phyloP scores from a whole-genome alignment of 2,113 vertebrate genomes.

The Scytalopus superciliaris region DNA sequence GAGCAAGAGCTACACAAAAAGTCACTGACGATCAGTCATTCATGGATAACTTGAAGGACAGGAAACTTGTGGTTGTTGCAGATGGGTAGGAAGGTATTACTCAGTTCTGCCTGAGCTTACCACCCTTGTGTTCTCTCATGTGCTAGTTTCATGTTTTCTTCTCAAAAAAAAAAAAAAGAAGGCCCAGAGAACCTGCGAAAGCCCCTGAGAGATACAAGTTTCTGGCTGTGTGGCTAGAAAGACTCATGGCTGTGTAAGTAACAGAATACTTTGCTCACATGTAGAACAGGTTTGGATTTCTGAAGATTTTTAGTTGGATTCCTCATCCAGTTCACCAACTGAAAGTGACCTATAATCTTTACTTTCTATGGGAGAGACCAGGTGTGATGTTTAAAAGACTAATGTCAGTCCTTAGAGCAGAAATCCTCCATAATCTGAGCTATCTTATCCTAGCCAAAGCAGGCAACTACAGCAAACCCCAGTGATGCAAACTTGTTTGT shows the following conservation, averaged over 20 bases:
- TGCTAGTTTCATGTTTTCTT: neutral
- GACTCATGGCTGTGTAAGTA: neutral
- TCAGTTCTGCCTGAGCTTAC: neutral
- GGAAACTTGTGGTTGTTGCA: neutral
- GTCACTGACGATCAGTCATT: neutral
- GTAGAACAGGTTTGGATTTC: neutral
- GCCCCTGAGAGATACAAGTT: neutral
- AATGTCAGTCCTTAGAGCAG: neutral
- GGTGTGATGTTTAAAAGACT: neutral
- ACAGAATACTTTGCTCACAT: neutral
- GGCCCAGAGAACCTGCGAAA: neutral
- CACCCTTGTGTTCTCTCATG: neutral
- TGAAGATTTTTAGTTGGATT: neutral
- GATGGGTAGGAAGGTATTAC: neutral
- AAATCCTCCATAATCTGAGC: neutral
- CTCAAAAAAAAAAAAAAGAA: neutral
- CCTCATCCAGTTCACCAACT: neutral
- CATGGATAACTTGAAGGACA: neutral
- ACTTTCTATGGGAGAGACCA: neutral
- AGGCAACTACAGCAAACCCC: neutral
- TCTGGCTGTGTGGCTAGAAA: neutral
- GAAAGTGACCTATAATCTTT: neutral
- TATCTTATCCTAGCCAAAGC: neutral
- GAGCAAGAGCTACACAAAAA: neutral
- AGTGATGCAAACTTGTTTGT: neutral